Percentiles rank a stretch among this genome's conserved stretches.
Evolutionary conservation across 2,797 vertebrate genomes (phyloP).

Genomic region (Numenius phaeopus): DNA sequence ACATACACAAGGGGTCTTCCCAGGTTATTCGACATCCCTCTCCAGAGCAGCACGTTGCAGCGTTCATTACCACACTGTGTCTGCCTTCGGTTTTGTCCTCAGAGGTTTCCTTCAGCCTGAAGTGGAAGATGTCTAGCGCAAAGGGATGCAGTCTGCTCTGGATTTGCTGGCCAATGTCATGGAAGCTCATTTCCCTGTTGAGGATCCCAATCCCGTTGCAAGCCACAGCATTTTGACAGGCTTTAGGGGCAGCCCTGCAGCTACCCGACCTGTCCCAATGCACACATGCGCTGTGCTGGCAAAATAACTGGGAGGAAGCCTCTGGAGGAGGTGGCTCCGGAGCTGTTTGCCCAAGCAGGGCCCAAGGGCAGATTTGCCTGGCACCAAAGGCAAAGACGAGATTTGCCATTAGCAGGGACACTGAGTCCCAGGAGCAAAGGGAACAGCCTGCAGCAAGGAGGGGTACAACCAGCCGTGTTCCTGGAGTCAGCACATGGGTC

Average conservation of each 20-base stretch:
- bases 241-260: neutral
- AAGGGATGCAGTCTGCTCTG: neutral
- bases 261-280: neutral
- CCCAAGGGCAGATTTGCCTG: neutral
- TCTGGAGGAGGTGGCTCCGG: neutral
- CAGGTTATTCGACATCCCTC: neutral
- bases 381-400: neutral
- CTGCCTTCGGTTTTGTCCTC: neutral
- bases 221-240: neutral
- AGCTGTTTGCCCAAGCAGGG: neutral
- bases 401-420: neutral
- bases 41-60: neutral
- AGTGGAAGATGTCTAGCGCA: fast-evolving
- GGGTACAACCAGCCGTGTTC: neutral
- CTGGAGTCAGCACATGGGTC: fast-evolving
- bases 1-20: neutral
- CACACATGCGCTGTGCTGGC: neutral
- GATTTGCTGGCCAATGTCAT: neutral
- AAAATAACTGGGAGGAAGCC: neutral
- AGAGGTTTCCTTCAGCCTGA: neutral
- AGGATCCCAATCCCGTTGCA: neutral
- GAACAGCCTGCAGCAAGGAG: neutral
- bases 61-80: neutral
- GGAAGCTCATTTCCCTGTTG: neutral
- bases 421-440: neutral